These are phyloP conservation scores for Nasua narica DNA, from an alignment of 2,797 vertebrate species.

Conservation along the genomic window DNA sequence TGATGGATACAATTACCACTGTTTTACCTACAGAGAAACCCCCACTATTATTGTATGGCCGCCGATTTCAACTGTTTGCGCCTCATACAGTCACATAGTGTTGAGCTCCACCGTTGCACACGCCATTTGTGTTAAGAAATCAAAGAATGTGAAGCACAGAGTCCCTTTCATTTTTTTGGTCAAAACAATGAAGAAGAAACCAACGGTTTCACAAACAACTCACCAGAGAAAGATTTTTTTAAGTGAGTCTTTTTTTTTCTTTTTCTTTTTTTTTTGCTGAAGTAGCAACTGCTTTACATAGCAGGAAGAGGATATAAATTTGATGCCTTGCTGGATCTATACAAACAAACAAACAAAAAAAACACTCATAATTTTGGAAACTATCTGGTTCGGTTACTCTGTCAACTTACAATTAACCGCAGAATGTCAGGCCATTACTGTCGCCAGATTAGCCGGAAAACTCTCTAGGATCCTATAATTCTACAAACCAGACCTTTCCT, in stretches of 20 bases:
- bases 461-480: not conserved
- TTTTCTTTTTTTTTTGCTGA: not conserved
- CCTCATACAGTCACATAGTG: not conserved
- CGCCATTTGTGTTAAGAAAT: not conserved
- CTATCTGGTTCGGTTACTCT: constrained; percentile 21
- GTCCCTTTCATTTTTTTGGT: constrained; percentile 40
- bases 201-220: not conserved
- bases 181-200: not conserved
- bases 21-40: constrained; percentile 39
- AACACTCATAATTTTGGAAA: not conserved
- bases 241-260: not conserved
- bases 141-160: not conserved
- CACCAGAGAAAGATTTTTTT: not conserved
- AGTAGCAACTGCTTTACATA: not conserved
- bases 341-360: not conserved
- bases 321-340: not conserved
- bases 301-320: not conserved
- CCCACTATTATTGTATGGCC: not conserved
- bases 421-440: not conserved
- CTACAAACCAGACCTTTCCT: not conserved
- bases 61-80: not conserved
- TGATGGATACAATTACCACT: constrained; percentile 55
- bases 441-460: not conserved
- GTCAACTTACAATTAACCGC: constrained; percentile 41
- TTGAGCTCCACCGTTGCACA: not conserved